Base-by-base conservation (phyloP, 23 tunicate species). In the Phallusia fumigata region DNA sequence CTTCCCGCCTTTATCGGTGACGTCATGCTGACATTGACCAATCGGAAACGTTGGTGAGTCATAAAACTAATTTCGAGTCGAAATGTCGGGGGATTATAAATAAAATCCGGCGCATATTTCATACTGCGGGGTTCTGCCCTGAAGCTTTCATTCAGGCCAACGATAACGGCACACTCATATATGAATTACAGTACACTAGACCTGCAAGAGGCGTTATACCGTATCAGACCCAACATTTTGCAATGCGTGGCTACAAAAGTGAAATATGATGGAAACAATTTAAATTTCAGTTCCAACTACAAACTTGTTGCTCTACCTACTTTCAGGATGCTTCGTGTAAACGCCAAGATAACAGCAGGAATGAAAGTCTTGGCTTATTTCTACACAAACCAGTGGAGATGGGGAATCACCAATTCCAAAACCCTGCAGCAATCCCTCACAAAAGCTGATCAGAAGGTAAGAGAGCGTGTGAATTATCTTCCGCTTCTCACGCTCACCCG, bases 301-400 rank as follows among this genome's bases (percentile, higher is more conserved):
- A 19, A 19, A 18, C 18, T 18, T 52, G 65, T 19, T 19, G 18
- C 19, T 18, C 65, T 52, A 52, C 65, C 19, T 19, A 52, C 19
- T 36, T 10, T 31, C 32, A 81, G 84, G 32, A 65, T 81, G 76
- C 40, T 65, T 31, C 64, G 31, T 0, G n/a, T 65, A 19, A 65
- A 65, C 32, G 58, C 31, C 8, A 81, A 81, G 52, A 34, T 81
- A 0, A 0, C 3, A 6, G 36, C 84, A 18, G 84, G 84, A 0
- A 81, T 65, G 76, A 77, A 81, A 36, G 84, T 81, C 0, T 58
- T 81, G 77, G 77, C 19, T 16, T 81, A 28, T 52, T 81, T 81
- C n/a, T 81, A 58, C 77, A 81, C 84, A 26, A 81, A 35, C 36
- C 18, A 26, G 26, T 81, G 64, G 30, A 36, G 8, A 10, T 81